Conservation (phyloP, 2,113 vertebrate genomes). For the Tauraco erythrolophus region DNA sequence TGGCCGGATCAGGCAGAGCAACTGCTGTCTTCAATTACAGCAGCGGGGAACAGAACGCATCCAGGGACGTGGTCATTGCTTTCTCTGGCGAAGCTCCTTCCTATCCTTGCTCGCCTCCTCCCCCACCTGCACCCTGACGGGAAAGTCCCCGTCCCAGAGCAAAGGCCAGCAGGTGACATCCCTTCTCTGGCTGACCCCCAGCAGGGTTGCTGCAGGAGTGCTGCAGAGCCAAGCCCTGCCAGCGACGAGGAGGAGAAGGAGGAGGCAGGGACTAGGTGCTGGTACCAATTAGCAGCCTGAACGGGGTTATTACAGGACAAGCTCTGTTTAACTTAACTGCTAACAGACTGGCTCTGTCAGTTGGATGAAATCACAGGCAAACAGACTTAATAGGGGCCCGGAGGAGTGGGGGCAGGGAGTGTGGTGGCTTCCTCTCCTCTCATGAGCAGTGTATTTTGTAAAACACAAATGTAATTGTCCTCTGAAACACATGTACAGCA, state of each 20-base stretch:
- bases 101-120: accelerated
- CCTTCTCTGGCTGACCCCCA: not conserved
- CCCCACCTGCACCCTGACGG: not conserved
- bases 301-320: constrained; percentile 75
- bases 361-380: constrained; percentile 70
- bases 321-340: constrained; percentile 75
- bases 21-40: constrained; percentile 50
- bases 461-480: constrained; percentile 48
- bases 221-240: not conserved
- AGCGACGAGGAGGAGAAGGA: not conserved
- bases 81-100: not conserved
- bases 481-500: constrained; percentile 4
- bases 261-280: constrained; percentile 53
- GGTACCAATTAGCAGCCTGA: constrained; percentile 70
- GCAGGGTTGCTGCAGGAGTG: not conserved
- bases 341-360: constrained; percentile 68
- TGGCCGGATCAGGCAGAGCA: constrained; percentile 6
- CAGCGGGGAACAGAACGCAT: not conserved
- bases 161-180: not conserved
- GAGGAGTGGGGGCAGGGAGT: constrained; percentile 41
- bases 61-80: not conserved
- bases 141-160: not conserved
- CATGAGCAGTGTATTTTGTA: constrained; percentile 19
- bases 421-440: not conserved
- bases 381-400: constrained; percentile 47